Percentiles rank a stretch among this genome's conserved stretches.
Evolutionary conservation across 2,797 vertebrate genomes (phyloP).

Genomic region (Poecilia gillii): DNA sequence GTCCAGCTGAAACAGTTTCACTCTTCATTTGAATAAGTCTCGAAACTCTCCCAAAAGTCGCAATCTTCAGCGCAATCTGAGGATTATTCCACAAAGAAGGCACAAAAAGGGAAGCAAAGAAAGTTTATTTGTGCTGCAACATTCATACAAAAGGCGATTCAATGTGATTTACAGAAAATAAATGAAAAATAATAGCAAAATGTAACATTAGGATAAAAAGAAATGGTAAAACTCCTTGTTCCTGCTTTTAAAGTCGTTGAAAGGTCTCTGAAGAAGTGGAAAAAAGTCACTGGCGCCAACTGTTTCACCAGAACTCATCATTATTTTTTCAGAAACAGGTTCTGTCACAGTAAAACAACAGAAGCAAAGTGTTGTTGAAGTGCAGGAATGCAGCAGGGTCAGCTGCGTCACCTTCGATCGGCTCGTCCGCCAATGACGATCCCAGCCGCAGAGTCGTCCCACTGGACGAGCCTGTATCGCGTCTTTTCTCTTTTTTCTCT

Average conservation of each 20-base stretch:
- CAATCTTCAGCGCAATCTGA: no score
- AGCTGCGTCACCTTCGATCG: slow-evolving; percentile 51
- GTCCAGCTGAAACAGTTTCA: background rate
- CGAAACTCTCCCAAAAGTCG: background rate
- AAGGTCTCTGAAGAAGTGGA: slow-evolving; percentile 4
- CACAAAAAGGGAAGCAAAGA: background rate
- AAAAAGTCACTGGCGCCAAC: background rate
- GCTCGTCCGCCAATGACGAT: slow-evolving; percentile 59
- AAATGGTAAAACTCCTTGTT: background rate
- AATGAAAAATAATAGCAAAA: background rate
- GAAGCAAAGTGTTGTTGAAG: slow-evolving; percentile 14
- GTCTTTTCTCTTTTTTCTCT: slow-evolving; percentile 54
- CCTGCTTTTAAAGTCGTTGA: background rate
- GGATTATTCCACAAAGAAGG: background rate
- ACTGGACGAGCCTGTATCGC: slow-evolving; percentile 80
- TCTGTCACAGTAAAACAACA: slow-evolving; percentile 42
- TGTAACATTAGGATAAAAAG: no score
- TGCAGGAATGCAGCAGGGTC: slow-evolving; percentile 67
- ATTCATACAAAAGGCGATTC: background rate
- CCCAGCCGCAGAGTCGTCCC: slow-evolving; percentile 45
- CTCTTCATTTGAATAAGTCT: background rate
- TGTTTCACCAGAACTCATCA: slow-evolving; percentile 10
- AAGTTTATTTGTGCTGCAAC: background rate
- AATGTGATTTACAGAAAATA: background rate
- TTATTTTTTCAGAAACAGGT: slow-evolving; percentile 45